Conservation (phyloP, 1,140 invertebrate genomes). For the Lycorma delicatula region DNA sequence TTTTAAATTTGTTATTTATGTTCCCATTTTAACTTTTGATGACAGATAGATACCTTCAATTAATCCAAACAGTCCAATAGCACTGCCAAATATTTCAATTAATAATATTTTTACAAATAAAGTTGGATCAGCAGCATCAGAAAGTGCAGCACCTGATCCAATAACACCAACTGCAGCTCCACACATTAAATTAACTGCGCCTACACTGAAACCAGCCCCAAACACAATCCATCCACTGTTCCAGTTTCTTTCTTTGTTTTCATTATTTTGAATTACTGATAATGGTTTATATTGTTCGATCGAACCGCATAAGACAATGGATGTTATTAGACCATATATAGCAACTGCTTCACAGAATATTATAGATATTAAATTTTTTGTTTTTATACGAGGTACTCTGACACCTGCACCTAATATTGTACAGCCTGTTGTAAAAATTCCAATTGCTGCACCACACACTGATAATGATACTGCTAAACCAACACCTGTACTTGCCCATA, state of each 20-base stretch:
- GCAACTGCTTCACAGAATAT: constrained; percentile 99
- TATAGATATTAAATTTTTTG: constrained; percentile 97
- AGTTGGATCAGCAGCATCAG: constrained; percentile 90
- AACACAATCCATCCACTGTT: constrained; percentile 87
- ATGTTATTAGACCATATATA: constrained; percentile 95
- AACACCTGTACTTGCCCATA: constrained; percentile 90
- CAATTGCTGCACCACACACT: constrained; percentile 93
- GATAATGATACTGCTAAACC: constrained; percentile 87
- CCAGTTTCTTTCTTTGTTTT: constrained; percentile 50
- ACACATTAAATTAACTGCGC: constrained; percentile 88
- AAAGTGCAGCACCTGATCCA: constrained; percentile 87
- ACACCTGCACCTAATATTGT: constrained; percentile 96
- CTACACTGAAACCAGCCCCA: constrained; percentile 88
- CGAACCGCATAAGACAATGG: constrained; percentile 84
- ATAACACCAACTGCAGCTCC: constrained; percentile 93
- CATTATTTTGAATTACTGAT: constrained; percentile 28
- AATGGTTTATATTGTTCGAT: constrained; percentile 43
- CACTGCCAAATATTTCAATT: constrained; percentile 95
- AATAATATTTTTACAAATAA: constrained; percentile 96
- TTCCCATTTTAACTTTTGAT: constrained; percentile 55
- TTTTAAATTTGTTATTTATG: too few species aligned
- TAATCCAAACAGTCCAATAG: constrained; percentile 93
- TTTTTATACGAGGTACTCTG: constrained; percentile 96
- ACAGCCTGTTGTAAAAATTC: constrained; percentile 91
- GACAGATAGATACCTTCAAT: constrained; percentile 94